Evolutionary conservation across 2,113 vertebrate genomes (phyloP).

Genomic region (Gadus macrocephalus): DNA sequence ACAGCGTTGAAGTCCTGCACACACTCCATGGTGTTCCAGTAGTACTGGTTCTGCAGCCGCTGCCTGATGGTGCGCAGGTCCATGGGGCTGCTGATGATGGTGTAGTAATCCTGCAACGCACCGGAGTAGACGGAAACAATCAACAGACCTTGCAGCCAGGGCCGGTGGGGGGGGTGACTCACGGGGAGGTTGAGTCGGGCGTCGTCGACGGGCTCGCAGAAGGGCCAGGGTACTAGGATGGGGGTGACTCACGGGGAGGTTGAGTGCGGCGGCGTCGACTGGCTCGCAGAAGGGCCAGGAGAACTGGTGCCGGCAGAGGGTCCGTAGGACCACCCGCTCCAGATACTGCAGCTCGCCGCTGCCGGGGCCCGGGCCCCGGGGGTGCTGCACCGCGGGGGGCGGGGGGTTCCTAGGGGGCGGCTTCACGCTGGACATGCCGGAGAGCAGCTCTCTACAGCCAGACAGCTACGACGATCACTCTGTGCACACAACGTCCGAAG

Average conservation of each 20-base stretch:
- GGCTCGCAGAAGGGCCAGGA: conserved; percentile 93
- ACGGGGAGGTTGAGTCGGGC: conserved; percentile 83
- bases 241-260: conserved; percentile 82
- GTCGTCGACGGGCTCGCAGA: conserved; percentile 91
- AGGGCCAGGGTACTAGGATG: conserved; percentile 45
- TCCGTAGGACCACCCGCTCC: conserved; percentile 81
- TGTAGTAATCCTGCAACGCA: conserved; percentile 86
- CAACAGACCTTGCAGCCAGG: neutral
- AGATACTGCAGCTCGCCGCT: conserved; percentile 91
- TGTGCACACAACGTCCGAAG: too few relatives aligned
- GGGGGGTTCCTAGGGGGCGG: conserved; percentile 74
- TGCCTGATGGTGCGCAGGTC: conserved; percentile 88
- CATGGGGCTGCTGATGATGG: conserved; percentile 89
- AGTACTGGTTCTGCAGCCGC: conserved; percentile 87
- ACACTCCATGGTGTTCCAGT: conserved; percentile 82
- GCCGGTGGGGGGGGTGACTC: conserved; percentile 53
- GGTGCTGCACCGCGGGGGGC: conserved; percentile 81
- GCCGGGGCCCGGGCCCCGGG: conserved; percentile 70
- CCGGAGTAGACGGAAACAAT: neutral
- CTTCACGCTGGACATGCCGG: conserved; percentile 8
- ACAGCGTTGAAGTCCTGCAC: conserved; percentile 86
- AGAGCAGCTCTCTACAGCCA: too few relatives aligned
- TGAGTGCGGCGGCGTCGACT: conserved; percentile 85
- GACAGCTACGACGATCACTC: too few relatives aligned
- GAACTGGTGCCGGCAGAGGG: conserved; percentile 83